Base-by-base conservation (phyloP, 2,113 vertebrate species). In the Corapipo altera region DNA sequence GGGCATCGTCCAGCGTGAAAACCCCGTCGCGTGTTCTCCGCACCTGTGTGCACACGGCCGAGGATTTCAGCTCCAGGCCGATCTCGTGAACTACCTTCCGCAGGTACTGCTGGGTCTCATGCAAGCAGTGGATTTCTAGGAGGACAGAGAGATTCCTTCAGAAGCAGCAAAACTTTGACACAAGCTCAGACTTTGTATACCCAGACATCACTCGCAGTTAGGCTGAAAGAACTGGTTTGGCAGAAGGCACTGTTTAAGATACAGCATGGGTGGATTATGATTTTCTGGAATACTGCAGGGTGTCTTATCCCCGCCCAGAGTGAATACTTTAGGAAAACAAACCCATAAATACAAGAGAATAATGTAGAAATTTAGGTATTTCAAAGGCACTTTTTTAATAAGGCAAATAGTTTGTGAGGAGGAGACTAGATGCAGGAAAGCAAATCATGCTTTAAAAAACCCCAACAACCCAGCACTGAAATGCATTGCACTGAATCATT, bases 61-160 rank as follows among this genome's bases (percentile, higher is more conserved):
- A 98, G 5, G 98, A 99, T 91, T 98, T 99, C 81, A 99, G 98
- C 97, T 99, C 99, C 72, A 99, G 96, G 11, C 99, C 99, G 0
- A 99, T 98, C 92, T 99, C 99, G 0, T 99, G 99, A 49, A 99
- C 97, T 32, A 99, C 49, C 94, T 97, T 99, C 15, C 99, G 90
- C 27, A 99, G 97, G 93, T 99, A 99, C 95, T 98, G 98, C 97
- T 99, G 99, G 3, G 98, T 99, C 97, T 99, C 99, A 1, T 99
- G 98, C 88, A 99, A 44, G 85, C 99, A 99, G 28, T 98, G 99
- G 70, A 99, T 97, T 98, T 99, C 99, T 99, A 96, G 44, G 44
- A 82, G 55, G 78, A 84, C 58, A 90, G 20, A 93, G 44, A 96
- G 33, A 57, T 65, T 44, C 39, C 3, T 7, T 95, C 27, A 96